Base-by-base conservation (phyloP, 2,888 invertebrate species). In the Rhabditophanes sp. region DNA sequence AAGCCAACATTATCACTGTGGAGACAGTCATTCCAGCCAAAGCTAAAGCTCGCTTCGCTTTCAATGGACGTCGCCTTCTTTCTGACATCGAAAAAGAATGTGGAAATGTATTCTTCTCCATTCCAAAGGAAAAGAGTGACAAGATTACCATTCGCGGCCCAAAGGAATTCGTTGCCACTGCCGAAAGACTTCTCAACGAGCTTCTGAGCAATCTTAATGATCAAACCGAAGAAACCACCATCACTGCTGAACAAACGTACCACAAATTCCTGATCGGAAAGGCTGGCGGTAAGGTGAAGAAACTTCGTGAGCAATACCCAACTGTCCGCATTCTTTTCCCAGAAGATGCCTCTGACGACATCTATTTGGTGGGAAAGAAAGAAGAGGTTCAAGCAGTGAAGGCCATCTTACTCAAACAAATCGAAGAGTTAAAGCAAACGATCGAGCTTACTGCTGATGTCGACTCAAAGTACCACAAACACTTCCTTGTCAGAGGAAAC, bases 71-170 rank as follows among this genome's bases (percentile, higher is more conserved):
- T 29, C 50, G 53, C 29, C 73, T 90, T 43, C 84, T 93, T 62
- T 80, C 81, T 59, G 79, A 87, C 44, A 85, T 96, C 44, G 83
- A 82, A 50, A 87, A 90, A 59, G 90, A 93, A 62, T 90, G 88
- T 65, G 88, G 87, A n/a, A 87, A 87, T 5, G 90, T 93, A 9
- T 75, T 80, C 32, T 87, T 96, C 50, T 82, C 84, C 67, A 90
- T 93, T 69, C 90, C 93, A 6, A 75, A 79, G 14, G 76, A 81
- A 26, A 87, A 88, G 50, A n/a, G 65, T 39, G 68, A 68, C 49
- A 51, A 53, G 43, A 46, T 53, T n/a, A 47, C 50, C 15, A 42
- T 72, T 30, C 63, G 69, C 25, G 72, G 72, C 38, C 71, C 70
- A 18, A 66, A 65, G 37, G 68, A 65, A 11, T 70, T 71, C 48